Evolutionary conservation across 2,888 invertebrate genomes (phyloP).

Genomic region (Cephus spinipes): DNA sequence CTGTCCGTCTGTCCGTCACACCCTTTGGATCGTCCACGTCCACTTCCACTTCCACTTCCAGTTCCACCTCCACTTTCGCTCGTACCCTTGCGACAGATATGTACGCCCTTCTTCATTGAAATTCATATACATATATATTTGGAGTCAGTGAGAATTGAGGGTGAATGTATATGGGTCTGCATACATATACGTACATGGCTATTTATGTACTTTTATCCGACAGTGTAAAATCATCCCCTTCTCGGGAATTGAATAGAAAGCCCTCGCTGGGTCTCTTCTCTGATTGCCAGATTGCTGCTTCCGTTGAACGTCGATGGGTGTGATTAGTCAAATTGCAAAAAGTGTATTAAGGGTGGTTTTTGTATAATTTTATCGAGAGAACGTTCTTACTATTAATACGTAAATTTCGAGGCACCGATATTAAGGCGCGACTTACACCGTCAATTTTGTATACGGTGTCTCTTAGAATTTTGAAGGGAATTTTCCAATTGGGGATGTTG

Average conservation of each 20-base stretch:
- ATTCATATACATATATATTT: neutral
- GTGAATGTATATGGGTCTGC: neutral
- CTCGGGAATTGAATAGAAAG: neutral
- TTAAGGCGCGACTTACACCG: neutral
- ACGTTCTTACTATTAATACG: neutral
- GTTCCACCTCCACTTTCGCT: neutral
- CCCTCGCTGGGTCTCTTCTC: neutral
- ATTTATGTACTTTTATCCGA: neutral
- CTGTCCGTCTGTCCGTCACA: constrained; percentile 22
- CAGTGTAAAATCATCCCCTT: neutral
- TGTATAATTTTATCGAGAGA: neutral
- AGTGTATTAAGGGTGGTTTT: neutral
- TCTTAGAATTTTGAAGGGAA: constrained; percentile 23
- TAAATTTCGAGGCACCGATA: neutral
- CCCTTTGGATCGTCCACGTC: neutral
- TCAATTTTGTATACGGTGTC: constrained; percentile 1
- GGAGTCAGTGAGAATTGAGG: neutral
- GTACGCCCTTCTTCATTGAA: neutral
- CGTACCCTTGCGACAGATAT: neutral
- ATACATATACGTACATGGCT: neutral
- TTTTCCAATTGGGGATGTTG: constrained; percentile 6
- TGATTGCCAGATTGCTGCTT: neutral
- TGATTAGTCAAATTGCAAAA: neutral
- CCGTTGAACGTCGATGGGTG: neutral
- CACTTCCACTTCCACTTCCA: too few relatives aligned